Evolutionary conservation across 2,797 vertebrate species (phyloP).

Genomic region (Lemur catta): DNA sequence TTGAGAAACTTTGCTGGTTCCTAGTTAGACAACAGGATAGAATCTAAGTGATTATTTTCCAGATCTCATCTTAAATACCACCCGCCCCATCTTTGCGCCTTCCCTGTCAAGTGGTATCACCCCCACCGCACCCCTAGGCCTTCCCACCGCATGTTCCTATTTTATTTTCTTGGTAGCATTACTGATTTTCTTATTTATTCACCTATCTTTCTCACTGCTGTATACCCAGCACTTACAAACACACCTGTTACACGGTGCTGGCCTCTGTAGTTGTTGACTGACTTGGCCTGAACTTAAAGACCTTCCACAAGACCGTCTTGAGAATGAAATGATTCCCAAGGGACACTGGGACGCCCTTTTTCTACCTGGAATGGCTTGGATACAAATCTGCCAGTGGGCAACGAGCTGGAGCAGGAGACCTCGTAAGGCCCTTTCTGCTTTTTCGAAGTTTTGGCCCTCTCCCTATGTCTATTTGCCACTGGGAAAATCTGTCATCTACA

Average conservation of each 20-base stretch:
- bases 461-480: not conserved
- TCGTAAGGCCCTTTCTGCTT: not conserved
- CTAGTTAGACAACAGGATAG: not conserved
- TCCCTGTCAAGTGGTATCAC: not conserved
- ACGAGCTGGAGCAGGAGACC: not conserved
- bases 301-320: not conserved
- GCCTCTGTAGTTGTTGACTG: not conserved
- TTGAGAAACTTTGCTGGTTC: not conserved
- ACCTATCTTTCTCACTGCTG: not conserved
- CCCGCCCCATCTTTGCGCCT: not conserved
- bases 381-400: not conserved
- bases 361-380: not conserved
- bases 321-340: conserved; percentile 1
- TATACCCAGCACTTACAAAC: not conserved
- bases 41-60: not conserved
- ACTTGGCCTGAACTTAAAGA: conserved; percentile 28
- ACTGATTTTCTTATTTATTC: not conserved
- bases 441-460: conserved; percentile 8
- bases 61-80: not conserved
- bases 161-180: not conserved
- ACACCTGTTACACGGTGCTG: not conserved
- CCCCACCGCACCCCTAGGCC: no score
- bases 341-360: not conserved
- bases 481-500: conserved; percentile 36
- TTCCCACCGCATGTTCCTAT: not conserved